phyloP scores from a whole-genome alignment of 2,888 invertebrate genomes.

The Drosophila fulvimacula region DNA sequence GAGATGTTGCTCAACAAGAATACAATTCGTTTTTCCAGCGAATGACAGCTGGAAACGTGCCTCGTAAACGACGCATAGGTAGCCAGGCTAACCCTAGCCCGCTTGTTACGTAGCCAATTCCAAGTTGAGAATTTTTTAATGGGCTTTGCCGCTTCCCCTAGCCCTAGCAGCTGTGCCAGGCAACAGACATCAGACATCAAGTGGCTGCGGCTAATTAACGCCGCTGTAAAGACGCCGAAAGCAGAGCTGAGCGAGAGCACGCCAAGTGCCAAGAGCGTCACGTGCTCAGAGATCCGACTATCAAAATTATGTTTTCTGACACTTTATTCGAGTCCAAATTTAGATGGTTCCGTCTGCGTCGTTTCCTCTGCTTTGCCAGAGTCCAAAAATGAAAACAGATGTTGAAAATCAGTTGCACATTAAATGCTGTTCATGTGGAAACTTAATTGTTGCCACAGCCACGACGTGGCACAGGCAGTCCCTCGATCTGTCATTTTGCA shows the following conservation, averaged over 20 bases:
- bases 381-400: constrained; percentile 82
- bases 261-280: constrained; percentile 55
- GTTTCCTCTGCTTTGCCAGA: constrained; percentile 71
- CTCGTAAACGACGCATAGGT: constrained; percentile 49
- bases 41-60: constrained; percentile 55
- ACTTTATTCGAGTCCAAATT: constrained; percentile 70
- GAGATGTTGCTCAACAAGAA: neutral
- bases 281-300: constrained; percentile 58
- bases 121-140: constrained; percentile 33
- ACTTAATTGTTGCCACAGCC: constrained; percentile 81
- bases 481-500: constrained; percentile 65
- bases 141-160: constrained; percentile 13
- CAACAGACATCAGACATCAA: constrained; percentile 59
- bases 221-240: constrained; percentile 57
- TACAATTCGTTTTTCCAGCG: constrained; percentile 34
- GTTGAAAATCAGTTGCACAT: constrained; percentile 83
- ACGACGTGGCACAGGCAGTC: constrained; percentile 5
- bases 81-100: constrained; percentile 44
- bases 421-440: constrained; percentile 83
- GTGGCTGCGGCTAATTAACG: constrained; percentile 80
- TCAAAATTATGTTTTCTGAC: constrained; percentile 70
- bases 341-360: constrained; percentile 71
- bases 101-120: constrained; percentile 58
- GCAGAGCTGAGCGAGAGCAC: neutral
- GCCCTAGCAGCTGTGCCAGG: constrained; percentile 47